These are phyloP conservation scores for Herminia tarsipennalis DNA, from an alignment of 2,888 invertebrate genomes.

Conservation along the genomic window DNA sequence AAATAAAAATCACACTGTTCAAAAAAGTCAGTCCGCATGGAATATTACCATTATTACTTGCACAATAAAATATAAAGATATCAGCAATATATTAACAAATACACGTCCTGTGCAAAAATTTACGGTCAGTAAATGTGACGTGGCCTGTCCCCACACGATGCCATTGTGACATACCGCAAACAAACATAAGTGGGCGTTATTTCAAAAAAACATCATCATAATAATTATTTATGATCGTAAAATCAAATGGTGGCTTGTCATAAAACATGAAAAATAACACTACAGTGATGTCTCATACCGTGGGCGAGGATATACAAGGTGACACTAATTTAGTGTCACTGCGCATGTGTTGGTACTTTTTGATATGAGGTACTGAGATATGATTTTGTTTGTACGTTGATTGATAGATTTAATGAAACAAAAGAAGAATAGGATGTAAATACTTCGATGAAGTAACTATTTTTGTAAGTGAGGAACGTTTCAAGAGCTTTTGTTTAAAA, in stretches of 20 bases:
- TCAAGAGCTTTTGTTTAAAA: too few species aligned
- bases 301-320: constrained; percentile 37
- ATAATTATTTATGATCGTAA: constrained; percentile 54
- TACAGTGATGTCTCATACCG: constrained; percentile 21
- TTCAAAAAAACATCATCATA: constrained; percentile 40
- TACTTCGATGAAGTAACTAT: too few species aligned
- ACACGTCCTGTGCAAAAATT: constrained; percentile 1
- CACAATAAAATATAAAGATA: not conserved
- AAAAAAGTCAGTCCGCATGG: not conserved
- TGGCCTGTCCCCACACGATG: not conserved
- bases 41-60: not conserved
- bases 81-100: constrained; percentile 1
- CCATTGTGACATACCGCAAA: constrained; percentile 42
- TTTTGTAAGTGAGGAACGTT: too few species aligned
- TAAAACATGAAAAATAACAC: constrained; percentile 59
- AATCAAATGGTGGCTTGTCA: constrained; percentile 55
- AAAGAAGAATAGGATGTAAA: too few species aligned
- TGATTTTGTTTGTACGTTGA: too few species aligned
- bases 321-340: constrained; percentile 35
- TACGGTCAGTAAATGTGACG: not conserved
- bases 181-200: constrained; percentile 40
- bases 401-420: too few species aligned
- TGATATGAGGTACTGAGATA: constrained; percentile 3
- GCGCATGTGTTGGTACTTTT: constrained; percentile 9
- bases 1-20: not conserved